Conservation (phyloP, 1,140 invertebrate species). For the Dinoponera quadriceps region DNA sequence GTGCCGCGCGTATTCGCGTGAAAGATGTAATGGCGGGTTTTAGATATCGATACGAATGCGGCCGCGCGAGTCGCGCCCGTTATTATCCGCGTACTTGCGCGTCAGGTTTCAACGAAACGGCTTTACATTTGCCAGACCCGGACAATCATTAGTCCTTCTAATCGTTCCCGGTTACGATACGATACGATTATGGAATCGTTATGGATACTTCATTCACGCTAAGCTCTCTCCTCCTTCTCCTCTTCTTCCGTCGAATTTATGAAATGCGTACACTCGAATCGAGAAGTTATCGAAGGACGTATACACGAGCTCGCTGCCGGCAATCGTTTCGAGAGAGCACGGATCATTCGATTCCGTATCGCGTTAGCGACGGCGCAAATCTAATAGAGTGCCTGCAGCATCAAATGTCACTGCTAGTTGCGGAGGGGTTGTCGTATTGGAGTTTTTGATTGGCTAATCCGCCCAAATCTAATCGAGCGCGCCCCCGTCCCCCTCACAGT, state of each 20-base stretch:
- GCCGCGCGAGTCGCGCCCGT: not conserved
- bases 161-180: no score
- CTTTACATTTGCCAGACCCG: no score
- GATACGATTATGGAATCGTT: no score
- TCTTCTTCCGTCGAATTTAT: not conserved
- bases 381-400: conserved; percentile 83
- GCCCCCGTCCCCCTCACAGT: conserved; percentile 56
- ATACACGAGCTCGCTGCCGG: conserved; percentile 51
- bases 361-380: conserved; percentile 83
- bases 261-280: conserved; percentile 43
- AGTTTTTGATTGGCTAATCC: conserved; percentile 86
- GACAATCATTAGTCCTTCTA: no score
- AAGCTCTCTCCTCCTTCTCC: no score
- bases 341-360: conserved; percentile 84
- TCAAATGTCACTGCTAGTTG: conserved; percentile 83
- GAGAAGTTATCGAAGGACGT: conserved; percentile 44
- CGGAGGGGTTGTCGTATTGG: conserved; percentile 81
- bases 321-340: conserved; percentile 78
- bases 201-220: no score
- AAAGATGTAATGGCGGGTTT: conserved; percentile 40
- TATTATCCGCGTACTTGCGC: conserved; percentile 3
- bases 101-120: no score
- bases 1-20: not conserved
- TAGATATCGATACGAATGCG: not conserved
- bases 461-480: conserved; percentile 84